Evolutionary conservation across 1,140 invertebrate genomes (phyloP).

Genomic region (Drosophila lowei): DNA sequence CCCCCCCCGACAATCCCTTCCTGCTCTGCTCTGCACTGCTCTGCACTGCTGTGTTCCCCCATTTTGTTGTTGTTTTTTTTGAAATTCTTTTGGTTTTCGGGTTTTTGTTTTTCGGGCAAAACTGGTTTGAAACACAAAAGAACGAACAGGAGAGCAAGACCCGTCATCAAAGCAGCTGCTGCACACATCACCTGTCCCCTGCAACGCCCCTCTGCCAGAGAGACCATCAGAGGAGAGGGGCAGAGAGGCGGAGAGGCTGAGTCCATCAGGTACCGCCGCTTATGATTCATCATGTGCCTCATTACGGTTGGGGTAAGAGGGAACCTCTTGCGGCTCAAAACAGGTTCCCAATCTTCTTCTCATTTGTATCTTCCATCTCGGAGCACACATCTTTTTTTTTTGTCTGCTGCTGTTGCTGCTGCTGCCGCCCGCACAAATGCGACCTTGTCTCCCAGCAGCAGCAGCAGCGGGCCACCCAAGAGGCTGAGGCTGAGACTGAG

Average conservation of each 20-base stretch:
- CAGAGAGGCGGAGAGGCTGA: neutral
- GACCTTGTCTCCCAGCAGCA: too few relatives aligned
- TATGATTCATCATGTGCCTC: slow-evolving; percentile 61
- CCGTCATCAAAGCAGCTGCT: slow-evolving; percentile 31
- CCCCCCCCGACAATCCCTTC: neutral
- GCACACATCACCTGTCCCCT: slow-evolving; percentile 35
- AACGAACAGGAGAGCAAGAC: slow-evolving; percentile 9
- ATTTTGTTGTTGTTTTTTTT: slow-evolving; percentile 5
- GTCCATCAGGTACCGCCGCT: slow-evolving; percentile 31
- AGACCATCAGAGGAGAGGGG: neutral
- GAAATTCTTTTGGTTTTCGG: slow-evolving; percentile 21
- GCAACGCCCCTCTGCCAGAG: too few relatives aligned
- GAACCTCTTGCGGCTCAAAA: too few relatives aligned
- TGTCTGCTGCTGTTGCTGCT: too few relatives aligned
- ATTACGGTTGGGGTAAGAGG: slow-evolving; percentile 18
- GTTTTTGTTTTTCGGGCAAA: slow-evolving; percentile 35
- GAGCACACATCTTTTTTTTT: too few relatives aligned
- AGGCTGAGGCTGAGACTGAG: too few relatives aligned
- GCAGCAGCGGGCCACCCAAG: too few relatives aligned
- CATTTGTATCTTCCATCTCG: too few relatives aligned
- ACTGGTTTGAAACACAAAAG: slow-evolving; percentile 37
- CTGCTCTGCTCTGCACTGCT: neutral
- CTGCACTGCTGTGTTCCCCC: neutral
- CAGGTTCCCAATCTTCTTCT: too few relatives aligned
- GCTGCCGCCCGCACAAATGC: too few relatives aligned